A percentile compares a stretch with the other conserved stretches of the same genome.
These are phyloP conservation scores for Rhinatrema bivittatum DNA, from an alignment of 2,797 vertebrate genomes.

Conservation along the genomic window DNA sequence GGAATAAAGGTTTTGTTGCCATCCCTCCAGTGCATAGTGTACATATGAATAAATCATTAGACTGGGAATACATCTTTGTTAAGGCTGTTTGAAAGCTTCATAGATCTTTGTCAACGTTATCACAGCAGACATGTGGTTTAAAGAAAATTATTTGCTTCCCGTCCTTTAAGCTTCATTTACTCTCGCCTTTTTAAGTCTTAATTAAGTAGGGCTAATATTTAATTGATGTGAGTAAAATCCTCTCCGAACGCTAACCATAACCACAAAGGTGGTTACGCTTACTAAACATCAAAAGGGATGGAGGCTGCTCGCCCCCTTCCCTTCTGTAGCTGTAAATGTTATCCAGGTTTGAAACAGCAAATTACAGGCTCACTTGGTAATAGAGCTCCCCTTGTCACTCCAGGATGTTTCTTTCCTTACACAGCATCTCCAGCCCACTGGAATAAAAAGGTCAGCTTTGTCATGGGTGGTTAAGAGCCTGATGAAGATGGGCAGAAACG, in stretches of 20 bases:
- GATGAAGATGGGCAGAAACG: conserved; percentile 29
- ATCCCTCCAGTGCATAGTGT: no score
- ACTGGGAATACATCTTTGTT: no score
- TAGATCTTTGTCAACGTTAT: no score
- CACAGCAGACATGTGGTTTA: conserved; percentile 16
- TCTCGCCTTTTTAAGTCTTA: conserved; percentile 13
- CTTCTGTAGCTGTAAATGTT: conserved; percentile 24
- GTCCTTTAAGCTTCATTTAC: conserved; percentile 22
- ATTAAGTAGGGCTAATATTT: conserved; percentile 22
- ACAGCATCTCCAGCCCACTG: conserved; percentile 4
- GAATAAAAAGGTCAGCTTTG: conserved; percentile 46
- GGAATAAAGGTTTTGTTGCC: no score
- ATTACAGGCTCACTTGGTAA: conserved; percentile 24
- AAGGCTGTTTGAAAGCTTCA: conserved; percentile 9
- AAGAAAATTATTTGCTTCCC: conserved; percentile 17
- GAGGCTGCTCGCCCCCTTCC: no score
- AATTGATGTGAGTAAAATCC: conserved; percentile 31
- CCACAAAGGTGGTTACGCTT: background rate
- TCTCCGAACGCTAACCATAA: conserved; percentile 29
- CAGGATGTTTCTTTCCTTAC: conserved; percentile 25
- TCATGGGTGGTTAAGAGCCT: conserved; percentile 39
- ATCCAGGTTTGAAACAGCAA: conserved; percentile 14
- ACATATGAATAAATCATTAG: no score
- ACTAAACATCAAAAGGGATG: conserved; percentile 11
- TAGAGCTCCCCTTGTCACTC: conserved; percentile 3